Evolutionary conservation across 2,797 vertebrate genomes (phyloP).

Genomic region (Syngnathus acus): DNA sequence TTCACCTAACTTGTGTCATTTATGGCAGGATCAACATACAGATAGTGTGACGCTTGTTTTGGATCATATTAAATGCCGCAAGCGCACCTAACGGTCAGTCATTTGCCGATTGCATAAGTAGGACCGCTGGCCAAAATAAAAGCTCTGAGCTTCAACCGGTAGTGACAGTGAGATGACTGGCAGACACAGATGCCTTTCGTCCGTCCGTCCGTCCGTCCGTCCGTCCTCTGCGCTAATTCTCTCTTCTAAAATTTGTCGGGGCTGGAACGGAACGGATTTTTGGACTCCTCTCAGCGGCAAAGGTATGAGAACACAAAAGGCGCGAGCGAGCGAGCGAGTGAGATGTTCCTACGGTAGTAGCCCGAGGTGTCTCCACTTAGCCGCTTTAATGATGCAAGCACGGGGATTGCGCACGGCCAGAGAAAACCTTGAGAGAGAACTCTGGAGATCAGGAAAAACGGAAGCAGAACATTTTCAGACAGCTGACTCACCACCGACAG

Average conservation of each 20-base stretch:
- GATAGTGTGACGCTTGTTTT: no score
- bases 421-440: slow-evolving; percentile 18
- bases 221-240: background rate
- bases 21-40: no score
- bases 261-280: no score
- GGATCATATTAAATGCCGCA: background rate
- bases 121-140: slow-evolving; percentile 1
- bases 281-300: no score
- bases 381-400: slow-evolving; percentile 49
- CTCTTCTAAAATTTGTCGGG: no score
- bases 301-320: background rate
- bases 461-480: background rate
- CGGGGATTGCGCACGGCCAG: slow-evolving; percentile 17
- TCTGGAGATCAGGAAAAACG: slow-evolving; percentile 10
- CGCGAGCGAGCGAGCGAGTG: background rate
- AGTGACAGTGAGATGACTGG: slow-evolving; percentile 1
- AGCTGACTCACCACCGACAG: background rate
- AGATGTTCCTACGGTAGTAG: no score
- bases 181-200: background rate
- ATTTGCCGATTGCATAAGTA: background rate
- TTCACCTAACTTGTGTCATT: no score
- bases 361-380: slow-evolving; percentile 11
- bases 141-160: background rate
- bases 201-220: no score
- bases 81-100: slow-evolving; percentile 25